Evolutionary conservation across 2,797 vertebrate genomes (phyloP).

Genomic region (Cirrhinus mrigala): DNA sequence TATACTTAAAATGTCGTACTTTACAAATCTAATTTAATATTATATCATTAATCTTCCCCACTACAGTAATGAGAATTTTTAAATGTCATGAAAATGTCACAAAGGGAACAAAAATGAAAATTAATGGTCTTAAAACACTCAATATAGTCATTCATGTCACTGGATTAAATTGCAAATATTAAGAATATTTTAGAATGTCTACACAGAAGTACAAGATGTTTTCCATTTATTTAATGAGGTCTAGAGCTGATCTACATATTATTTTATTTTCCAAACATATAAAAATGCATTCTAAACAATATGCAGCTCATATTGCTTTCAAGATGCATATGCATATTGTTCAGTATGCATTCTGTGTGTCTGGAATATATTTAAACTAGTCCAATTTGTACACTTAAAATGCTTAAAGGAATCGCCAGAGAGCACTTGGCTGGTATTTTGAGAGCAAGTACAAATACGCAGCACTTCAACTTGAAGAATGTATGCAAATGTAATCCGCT

Average conservation of each 20-base stretch:
- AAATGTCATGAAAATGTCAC: background rate
- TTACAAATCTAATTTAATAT: background rate
- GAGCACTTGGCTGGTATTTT: constrained; percentile 12
- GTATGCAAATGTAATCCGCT: background rate
- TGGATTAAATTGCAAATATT: background rate
- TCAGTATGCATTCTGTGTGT: background rate
- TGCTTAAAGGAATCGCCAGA: background rate
- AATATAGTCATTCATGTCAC: background rate
- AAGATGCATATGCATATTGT: background rate
- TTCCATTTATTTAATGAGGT: background rate
- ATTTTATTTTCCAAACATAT: background rate
- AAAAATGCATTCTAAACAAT: background rate
- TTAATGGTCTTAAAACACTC: background rate
- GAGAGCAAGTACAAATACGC: constrained; percentile 1
- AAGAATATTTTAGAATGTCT: background rate
- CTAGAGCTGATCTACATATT: background rate
- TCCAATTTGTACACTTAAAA: background rate
- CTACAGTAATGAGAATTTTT: background rate
- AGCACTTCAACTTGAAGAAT: background rate
- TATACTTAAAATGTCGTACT: background rate
- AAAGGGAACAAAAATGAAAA: background rate
- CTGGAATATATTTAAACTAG: background rate
- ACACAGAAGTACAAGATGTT: background rate
- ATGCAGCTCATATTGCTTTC: background rate
- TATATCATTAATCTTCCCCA: background rate